A percentile compares a stretch with the other conserved stretches of the same genome.
phyloP scores from a whole-genome alignment of 2,797 vertebrate genomes.

The Platalea minor region DNA sequence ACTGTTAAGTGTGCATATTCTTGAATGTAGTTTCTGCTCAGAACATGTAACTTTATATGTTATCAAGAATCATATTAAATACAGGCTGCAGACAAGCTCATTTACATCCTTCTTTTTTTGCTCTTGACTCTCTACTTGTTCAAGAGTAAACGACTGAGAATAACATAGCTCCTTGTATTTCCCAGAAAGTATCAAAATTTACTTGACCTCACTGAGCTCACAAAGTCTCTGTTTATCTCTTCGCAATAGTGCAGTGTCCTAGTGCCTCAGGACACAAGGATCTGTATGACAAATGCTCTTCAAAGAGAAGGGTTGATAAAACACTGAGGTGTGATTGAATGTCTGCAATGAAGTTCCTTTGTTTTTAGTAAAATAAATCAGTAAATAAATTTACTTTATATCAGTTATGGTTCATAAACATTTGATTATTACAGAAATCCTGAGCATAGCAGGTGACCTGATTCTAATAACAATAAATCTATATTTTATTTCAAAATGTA shows the following conservation, averaged over 20 bases:
- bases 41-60: not conserved
- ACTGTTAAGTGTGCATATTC: not conserved
- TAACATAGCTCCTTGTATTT: not conserved
- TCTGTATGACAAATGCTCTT: not conserved
- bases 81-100: not conserved
- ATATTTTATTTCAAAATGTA: not conserved
- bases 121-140: not conserved
- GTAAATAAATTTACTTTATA: not conserved
- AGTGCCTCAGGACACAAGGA: not conserved
- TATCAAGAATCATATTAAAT: not conserved
- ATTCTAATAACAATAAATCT: not conserved
- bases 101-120: not conserved
- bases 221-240: not conserved
- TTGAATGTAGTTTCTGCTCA: not conserved
- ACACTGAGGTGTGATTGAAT: not conserved
- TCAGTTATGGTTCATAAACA: not conserved
- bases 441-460: not conserved
- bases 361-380: not conserved
- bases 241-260: not conserved
- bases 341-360: not conserved
- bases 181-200: not conserved
- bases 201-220: not conserved
- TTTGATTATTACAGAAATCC: not conserved
- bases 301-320: not conserved
- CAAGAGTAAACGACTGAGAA: not conserved